These are phyloP conservation scores for Dendropsophus ebraccatus DNA, from an alignment of 2,113 vertebrate genomes.

Conservation along the genomic window DNA sequence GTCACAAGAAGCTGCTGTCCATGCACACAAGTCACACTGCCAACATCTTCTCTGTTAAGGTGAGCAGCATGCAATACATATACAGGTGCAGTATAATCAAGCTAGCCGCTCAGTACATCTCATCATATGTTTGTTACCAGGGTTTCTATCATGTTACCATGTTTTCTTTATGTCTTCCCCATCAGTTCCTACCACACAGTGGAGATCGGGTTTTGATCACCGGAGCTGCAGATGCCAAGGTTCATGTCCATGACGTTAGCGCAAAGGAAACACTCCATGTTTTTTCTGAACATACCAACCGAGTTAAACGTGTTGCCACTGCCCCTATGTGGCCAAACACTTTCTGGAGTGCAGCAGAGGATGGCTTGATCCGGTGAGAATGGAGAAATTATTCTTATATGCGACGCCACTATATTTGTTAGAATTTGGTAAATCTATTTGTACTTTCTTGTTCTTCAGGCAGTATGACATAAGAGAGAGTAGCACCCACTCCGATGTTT, in stretches of 20 bases:
- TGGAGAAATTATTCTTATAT: not conserved
- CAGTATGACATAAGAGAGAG: constrained; percentile 96
- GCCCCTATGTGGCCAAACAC: constrained; percentile 99
- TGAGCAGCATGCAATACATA: constrained; percentile 63
- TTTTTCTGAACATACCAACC: constrained; percentile 97
- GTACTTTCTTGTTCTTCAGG: constrained; percentile 67
- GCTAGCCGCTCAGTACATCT: too few species aligned
- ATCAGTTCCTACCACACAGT: constrained; percentile 93
- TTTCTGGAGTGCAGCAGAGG: constrained; percentile 98
- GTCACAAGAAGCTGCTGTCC: constrained; percentile 93
- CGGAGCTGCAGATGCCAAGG: constrained; percentile 95
- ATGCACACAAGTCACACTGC: constrained; percentile 98
- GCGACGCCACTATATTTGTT: not conserved
- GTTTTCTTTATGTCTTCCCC: not conserved
- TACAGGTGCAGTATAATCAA: too few species aligned
- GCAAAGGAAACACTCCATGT: constrained; percentile 97
- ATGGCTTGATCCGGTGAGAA: constrained; percentile 89
- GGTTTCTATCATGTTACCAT: too few species aligned
- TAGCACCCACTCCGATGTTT: constrained; percentile 92
- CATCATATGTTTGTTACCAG: too few species aligned
- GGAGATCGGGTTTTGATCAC: constrained; percentile 95
- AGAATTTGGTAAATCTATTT: not conserved
- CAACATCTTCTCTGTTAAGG: constrained; percentile 99
- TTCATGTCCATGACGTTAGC: constrained; percentile 94
- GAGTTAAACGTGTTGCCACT: constrained; percentile 95